Evolutionary conservation across 1,140 invertebrate species (phyloP).

Genomic region (Fopius arisanus): DNA sequence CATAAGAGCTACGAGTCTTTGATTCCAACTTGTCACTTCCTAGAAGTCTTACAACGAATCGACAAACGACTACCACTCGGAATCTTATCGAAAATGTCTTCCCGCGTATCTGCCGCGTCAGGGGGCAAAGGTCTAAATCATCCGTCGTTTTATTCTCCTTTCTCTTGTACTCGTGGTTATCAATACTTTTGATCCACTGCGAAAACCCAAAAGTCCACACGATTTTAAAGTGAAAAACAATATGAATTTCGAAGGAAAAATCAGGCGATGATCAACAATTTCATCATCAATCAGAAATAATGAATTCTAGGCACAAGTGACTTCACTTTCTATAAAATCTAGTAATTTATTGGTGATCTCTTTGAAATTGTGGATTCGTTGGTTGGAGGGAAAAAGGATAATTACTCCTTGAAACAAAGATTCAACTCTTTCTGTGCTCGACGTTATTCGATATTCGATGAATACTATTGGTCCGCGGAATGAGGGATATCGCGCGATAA

Average conservation of each 20-base stretch:
- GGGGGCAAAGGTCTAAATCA: conserved; percentile 25
- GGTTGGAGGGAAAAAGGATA: too few relatives aligned
- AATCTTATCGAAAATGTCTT: conserved; percentile 18
- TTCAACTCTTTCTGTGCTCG: too few relatives aligned
- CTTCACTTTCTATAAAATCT: too few relatives aligned
- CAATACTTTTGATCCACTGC: neutral
- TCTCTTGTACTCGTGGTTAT: neutral
- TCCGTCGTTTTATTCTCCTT: neutral
- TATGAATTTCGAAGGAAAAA: too few relatives aligned
- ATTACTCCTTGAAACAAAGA: too few relatives aligned
- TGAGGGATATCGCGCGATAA: conserved; percentile 23
- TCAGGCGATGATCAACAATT: too few relatives aligned
- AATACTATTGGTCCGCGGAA: neutral
- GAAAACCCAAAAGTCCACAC: neutral
- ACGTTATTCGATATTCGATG: neutral
- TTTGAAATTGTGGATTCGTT: too few relatives aligned
- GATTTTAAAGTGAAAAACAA: too few relatives aligned
- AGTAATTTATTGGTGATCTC: too few relatives aligned
- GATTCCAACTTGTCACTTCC: conserved; percentile 9
- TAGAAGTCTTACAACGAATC: neutral
- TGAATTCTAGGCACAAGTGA: too few relatives aligned
- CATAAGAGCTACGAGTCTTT: neutral
- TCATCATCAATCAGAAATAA: too few relatives aligned
- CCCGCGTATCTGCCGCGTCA: conserved; percentile 6
- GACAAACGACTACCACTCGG: neutral